These are phyloP conservation scores for Crypturellus undulatus DNA, from an alignment of 2,113 vertebrate genomes.

Conservation along the genomic window DNA sequence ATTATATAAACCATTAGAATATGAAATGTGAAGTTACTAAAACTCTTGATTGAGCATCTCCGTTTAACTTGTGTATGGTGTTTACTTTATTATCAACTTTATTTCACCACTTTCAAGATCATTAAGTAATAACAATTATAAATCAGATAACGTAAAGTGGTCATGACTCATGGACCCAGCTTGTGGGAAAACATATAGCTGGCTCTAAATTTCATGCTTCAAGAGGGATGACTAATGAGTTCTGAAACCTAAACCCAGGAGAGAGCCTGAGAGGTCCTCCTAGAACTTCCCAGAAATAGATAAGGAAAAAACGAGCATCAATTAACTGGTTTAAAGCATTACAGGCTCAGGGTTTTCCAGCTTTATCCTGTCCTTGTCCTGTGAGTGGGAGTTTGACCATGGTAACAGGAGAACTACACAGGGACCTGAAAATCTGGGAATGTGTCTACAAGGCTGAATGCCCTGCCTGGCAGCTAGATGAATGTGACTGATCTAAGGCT, in stretches of 20 bases:
- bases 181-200: neutral
- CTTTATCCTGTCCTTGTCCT: neutral
- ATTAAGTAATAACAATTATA: slow-evolving; percentile 31
- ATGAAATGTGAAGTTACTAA: slow-evolving; percentile 1
- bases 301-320: neutral
- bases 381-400: neutral
- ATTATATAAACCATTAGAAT: neutral
- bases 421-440: neutral
- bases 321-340: neutral
- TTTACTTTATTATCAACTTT: slow-evolving; percentile 26
- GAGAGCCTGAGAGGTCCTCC: neutral
- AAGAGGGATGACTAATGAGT: neutral
- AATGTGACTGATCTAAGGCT: neutral
- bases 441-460: neutral
- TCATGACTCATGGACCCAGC: neutral
- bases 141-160: slow-evolving; percentile 5
- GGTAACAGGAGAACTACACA: neutral
- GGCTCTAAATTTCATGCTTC: neutral
- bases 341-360: neutral
- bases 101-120: slow-evolving; percentile 43
- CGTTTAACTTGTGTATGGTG: slow-evolving; percentile 27
- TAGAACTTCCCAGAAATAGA: neutral
- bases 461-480: neutral
- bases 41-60: slow-evolving; percentile 32
- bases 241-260: neutral